These are phyloP conservation scores for Xiphydria camelus DNA, from an alignment of 2,888 invertebrate species.

Conservation along the genomic window DNA sequence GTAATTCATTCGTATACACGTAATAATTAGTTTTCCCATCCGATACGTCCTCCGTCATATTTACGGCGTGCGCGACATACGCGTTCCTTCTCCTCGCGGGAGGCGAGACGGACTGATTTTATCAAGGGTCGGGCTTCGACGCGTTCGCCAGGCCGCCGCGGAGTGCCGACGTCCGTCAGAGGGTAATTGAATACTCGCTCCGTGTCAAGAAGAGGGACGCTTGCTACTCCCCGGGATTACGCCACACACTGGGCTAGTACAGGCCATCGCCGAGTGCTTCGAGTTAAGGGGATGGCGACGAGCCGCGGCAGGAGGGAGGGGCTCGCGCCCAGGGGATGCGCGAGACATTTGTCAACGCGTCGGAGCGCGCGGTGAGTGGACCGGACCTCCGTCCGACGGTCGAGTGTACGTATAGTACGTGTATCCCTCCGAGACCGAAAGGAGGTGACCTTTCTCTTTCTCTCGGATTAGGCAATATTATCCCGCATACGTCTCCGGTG, in stretches of 20 bases:
- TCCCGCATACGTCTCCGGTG: slow-evolving; percentile 52
- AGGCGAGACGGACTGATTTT: too few species aligned
- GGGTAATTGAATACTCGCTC: slow-evolving; percentile 45
- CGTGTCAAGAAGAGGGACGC: too few species aligned
- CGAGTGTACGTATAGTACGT: slow-evolving; percentile 35
- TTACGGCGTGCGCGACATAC: too few species aligned
- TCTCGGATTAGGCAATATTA: slow-evolving; percentile 45
- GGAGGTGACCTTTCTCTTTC: slow-evolving; percentile 35
- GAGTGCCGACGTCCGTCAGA: slow-evolving; percentile 26
- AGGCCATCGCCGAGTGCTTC: slow-evolving; percentile 19
- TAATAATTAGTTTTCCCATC: too few species aligned
- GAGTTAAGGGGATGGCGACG: slow-evolving; percentile 37
- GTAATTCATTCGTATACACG: too few species aligned
- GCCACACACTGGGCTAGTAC: slow-evolving; percentile 12
- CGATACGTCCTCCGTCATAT: too few species aligned
- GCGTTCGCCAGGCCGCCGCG: too few species aligned
- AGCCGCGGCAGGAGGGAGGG: slow-evolving; percentile 22
- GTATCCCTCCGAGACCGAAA: slow-evolving; percentile 43
- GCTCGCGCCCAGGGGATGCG: slow-evolving; percentile 46
- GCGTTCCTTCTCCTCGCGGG: too few species aligned
- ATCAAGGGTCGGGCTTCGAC: too few species aligned
- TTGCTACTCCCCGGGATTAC: slow-evolving; percentile 33
- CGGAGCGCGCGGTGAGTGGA: slow-evolving; percentile 53
- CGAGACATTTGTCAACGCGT: slow-evolving; percentile 57
- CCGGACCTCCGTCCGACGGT: slow-evolving; percentile 19